Percentiles rank a stretch among this genome's conserved stretches.
phyloP scores from a whole-genome alignment of 2,113 vertebrate species.

The Ornithorhynchus anatinus region DNA sequence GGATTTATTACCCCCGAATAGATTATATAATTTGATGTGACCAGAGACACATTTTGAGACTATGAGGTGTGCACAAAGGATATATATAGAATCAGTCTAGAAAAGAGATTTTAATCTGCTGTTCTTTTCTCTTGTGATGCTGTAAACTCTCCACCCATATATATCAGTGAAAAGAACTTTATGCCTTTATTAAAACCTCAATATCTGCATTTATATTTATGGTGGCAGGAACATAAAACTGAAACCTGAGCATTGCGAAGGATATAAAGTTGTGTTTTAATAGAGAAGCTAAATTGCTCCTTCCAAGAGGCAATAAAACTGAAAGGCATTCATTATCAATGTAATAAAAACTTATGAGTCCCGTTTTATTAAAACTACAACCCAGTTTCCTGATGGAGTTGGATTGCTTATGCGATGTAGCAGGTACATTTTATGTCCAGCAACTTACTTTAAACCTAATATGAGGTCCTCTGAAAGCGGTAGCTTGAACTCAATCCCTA shows the following conservation, averaged over 20 bases:
- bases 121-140: constrained; percentile 30
- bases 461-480: constrained; percentile 36
- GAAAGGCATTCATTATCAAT: constrained; percentile 73
- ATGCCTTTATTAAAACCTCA: constrained; percentile 63
- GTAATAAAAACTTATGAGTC: constrained; percentile 75
- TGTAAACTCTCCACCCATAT: constrained; percentile 23
- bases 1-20: neutral
- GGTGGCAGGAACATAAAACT: constrained; percentile 55
- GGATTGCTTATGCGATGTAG: constrained; percentile 57
- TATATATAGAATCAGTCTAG: constrained; percentile 19
- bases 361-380: constrained; percentile 75
- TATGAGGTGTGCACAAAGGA: constrained; percentile 31
- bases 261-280: constrained; percentile 73
- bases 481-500: constrained; percentile 45
- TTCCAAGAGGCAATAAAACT: constrained; percentile 71
- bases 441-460: constrained; percentile 46
- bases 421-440: constrained; percentile 56
- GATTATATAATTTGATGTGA: constrained; percentile 26
- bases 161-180: constrained; percentile 34
- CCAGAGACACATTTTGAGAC: constrained; percentile 38
- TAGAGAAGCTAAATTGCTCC: constrained; percentile 69
- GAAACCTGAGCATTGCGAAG: constrained; percentile 66
- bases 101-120: constrained; percentile 40
- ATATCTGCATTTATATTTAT: constrained; percentile 66
- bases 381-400: constrained; percentile 61